These are phyloP conservation scores for Scaptomyza polygonia DNA, from an alignment of 2,888 invertebrate species.

Conservation along the genomic window DNA sequence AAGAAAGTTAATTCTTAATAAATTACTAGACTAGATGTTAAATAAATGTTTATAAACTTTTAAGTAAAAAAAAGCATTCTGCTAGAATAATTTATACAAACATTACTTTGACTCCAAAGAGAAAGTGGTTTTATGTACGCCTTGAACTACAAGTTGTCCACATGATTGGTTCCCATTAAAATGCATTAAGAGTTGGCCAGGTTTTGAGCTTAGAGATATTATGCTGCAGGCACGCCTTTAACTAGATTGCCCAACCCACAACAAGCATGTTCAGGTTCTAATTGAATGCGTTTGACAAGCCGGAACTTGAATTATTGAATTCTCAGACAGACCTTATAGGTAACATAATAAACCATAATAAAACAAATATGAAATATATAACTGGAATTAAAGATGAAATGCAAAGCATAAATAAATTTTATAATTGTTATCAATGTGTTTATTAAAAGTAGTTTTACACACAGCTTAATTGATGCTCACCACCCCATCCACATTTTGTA, in stretches of 20 bases:
- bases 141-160: constrained; percentile 13
- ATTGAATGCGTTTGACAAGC: constrained; percentile 38
- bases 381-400: neutral
- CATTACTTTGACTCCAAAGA: neutral
- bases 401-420: neutral
- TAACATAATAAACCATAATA: neutral
- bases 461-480: neutral
- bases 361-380: too few species aligned
- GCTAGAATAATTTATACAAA: neutral
- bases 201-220: constrained; percentile 2
- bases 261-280: constrained; percentile 21
- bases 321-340: constrained; percentile 6
- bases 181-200: neutral
- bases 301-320: constrained; percentile 45
- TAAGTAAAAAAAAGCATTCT: too few species aligned
- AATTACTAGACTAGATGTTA: too few species aligned
- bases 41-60: too few species aligned
- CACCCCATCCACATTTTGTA: neutral
- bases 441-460: neutral
- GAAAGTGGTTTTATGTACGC: constrained; percentile 10
- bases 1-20: neutral
- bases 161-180: constrained; percentile 16
- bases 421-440: neutral
- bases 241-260: constrained; percentile 40
- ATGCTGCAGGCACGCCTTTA: constrained; percentile 16